Evolutionary conservation across 2,888 invertebrate species (phyloP), one percentile per base, ranked within the genome.

Genomic region (Shargacucullia verbasci): DNA sequence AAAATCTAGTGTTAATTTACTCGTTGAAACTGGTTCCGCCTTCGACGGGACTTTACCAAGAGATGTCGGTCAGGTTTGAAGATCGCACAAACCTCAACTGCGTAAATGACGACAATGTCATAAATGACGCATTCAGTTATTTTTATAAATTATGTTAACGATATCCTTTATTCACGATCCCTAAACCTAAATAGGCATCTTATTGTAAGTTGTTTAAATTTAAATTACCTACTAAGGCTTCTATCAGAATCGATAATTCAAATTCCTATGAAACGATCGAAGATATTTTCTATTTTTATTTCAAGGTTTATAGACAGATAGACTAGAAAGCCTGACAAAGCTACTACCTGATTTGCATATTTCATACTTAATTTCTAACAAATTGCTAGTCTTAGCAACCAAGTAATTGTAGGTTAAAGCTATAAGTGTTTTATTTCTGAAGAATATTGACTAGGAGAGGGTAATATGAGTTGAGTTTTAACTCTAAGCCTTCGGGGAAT

Each of bases 261-360:
- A 50, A 52, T 64, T 59, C 41, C 50, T 39, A 44, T 58, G 50
- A 56, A 69, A 52, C 53, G 46, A 65, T 60, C 39, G 43, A 53
- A 55, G 29, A 10, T 40, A 45, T 33, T 67, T 44, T 55, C 55
- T 68, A 69, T 68, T 64, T 56, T 37, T 64, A 56, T 14, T 49
- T 33, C 57, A 64, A 65, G 65, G 68, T 60, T 53, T 45, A 49
- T 31, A 15, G 47, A 20, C 2, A 13, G 35, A 11, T 38, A 45
- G 9, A 34, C 9, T 48, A 27, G 39, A 45, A 25, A 33, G 25
- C 9, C 48, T 12, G 11, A 34, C 38, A 37, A 34, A 37, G 12
- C 20, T 25, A n/a, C n/a, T n/a, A n/a, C n/a, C n/a, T n/a, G 31
- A 38, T 44, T 43, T 63, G 59, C 53, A 7, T 46, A 40, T 29